Conservation (phyloP, 2,113 vertebrate genomes). For the Stomatorhinus ivindoensis region DNA sequence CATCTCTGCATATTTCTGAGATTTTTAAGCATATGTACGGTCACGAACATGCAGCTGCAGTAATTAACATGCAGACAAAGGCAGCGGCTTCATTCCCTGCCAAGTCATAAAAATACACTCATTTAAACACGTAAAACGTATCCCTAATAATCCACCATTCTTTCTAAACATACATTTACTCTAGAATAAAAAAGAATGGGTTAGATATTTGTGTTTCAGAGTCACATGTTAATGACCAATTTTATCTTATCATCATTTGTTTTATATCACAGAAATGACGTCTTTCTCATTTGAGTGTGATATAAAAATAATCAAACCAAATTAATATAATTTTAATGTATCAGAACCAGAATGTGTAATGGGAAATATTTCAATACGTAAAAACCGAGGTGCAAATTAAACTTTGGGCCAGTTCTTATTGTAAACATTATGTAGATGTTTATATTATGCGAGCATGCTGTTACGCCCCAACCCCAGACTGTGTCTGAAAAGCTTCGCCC, state of each 20-base stretch:
- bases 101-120: not conserved
- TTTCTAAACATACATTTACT: not conserved
- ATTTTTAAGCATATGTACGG: slow-evolving; percentile 1
- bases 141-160: not conserved
- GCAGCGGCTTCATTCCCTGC: not conserved
- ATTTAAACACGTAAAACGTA: not conserved
- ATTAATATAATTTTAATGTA: not conserved
- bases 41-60: not conserved
- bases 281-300: not conserved
- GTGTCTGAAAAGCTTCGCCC: not conserved
- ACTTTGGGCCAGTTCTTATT: not conserved
- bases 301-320: not conserved
- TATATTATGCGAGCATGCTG: not conserved
- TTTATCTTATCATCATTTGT: slow-evolving; percentile 3
- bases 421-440: not conserved
- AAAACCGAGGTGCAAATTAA: not conserved
- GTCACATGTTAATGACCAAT: slow-evolving; percentile 1
- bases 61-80: not conserved
- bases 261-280: not conserved
- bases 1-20: not conserved
- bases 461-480: too few relatives aligned
- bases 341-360: not conserved
- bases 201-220: not conserved
- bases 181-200: not conserved
- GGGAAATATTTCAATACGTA: not conserved